Evolutionary conservation across 2,888 invertebrate genomes (phyloP).

Genomic region (Cosmopolites sordidus): DNA sequence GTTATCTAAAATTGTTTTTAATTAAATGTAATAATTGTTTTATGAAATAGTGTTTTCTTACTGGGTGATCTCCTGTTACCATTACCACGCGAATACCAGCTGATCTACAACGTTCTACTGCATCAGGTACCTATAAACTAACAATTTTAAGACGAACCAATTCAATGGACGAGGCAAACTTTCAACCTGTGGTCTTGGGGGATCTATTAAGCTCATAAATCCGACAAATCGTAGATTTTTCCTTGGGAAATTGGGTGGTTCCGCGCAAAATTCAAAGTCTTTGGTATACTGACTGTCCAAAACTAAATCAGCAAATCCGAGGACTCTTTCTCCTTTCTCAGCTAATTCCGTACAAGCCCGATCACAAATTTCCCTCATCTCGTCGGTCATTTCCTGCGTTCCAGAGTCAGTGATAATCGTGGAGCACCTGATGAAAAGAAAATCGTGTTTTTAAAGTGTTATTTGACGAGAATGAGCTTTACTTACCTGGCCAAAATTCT

Average conservation of each 20-base stretch:
- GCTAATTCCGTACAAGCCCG: constrained; percentile 75
- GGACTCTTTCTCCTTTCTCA: constrained; percentile 73
- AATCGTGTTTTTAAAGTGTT: no score
- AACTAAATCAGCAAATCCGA: constrained; percentile 74
- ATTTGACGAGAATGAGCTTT: no score
- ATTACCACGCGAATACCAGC: constrained; percentile 79
- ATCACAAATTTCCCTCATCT: constrained; percentile 57
- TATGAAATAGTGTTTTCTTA: constrained; percentile 35
- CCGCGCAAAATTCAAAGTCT: constrained; percentile 58
- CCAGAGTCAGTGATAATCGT: constrained; percentile 57
- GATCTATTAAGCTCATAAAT: constrained; percentile 62
- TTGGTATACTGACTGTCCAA: constrained; percentile 54
- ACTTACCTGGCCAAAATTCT: constrained; percentile 56
- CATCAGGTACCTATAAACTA: constrained; percentile 24
- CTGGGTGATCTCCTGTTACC: constrained; percentile 81
- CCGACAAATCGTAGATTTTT: constrained; percentile 62
- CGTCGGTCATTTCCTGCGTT: constrained; percentile 52
- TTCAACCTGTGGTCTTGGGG: constrained; percentile 55
- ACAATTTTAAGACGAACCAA: not conserved
- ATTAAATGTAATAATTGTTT: not conserved
- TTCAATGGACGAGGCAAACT: constrained; percentile 34
- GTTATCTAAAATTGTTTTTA: constrained; percentile 50
- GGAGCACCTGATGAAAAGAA: constrained; percentile 52
- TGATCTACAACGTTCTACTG: constrained; percentile 37
- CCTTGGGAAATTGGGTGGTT: constrained; percentile 66